Percentiles rank a stretch among this genome's conserved stretches.
phyloP scores from a whole-genome alignment of 2,113 vertebrate species.

The Panthera tigris region DNA sequence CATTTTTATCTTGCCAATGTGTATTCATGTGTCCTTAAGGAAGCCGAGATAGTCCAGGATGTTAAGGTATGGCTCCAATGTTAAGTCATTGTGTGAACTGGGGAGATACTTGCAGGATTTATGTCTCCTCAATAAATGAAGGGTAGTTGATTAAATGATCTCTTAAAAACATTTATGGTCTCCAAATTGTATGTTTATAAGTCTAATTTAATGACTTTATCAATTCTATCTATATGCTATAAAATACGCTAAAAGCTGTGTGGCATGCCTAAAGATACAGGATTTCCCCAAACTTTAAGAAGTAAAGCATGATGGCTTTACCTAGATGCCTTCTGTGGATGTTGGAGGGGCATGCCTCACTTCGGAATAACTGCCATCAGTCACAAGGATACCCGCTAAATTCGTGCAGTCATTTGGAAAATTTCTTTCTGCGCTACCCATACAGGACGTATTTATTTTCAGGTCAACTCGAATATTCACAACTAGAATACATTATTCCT shows the following conservation, averaged over 20 bases:
- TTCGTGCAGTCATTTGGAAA: background rate
- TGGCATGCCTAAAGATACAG: background rate
- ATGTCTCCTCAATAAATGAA: background rate
- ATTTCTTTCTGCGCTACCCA: background rate
- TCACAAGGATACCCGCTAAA: background rate
- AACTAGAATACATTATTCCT: background rate
- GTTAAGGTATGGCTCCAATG: too few relatives aligned
- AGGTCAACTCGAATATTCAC: background rate
- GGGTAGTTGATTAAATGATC: background rate
- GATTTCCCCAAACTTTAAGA: background rate
- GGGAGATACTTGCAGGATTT: background rate
- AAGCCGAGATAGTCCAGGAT: fast-evolving
- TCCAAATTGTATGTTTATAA: background rate
- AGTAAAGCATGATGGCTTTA: background rate
- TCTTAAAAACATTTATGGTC: background rate
- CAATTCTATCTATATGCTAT: background rate
- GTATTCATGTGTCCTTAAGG: background rate
- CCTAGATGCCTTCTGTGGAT: background rate
- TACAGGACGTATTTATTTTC: background rate
- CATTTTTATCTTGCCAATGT: background rate
- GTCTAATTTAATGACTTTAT: background rate
- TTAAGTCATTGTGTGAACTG: background rate
- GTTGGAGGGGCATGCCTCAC: background rate
- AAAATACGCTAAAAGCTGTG: background rate
- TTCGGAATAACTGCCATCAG: background rate